Percentiles rank a stretch among this genome's conserved stretches.
These are phyloP conservation scores for Porites cylindrica DNA, from an alignment of 92 coral and sea anemone genomes.

Conservation along the genomic window DNA sequence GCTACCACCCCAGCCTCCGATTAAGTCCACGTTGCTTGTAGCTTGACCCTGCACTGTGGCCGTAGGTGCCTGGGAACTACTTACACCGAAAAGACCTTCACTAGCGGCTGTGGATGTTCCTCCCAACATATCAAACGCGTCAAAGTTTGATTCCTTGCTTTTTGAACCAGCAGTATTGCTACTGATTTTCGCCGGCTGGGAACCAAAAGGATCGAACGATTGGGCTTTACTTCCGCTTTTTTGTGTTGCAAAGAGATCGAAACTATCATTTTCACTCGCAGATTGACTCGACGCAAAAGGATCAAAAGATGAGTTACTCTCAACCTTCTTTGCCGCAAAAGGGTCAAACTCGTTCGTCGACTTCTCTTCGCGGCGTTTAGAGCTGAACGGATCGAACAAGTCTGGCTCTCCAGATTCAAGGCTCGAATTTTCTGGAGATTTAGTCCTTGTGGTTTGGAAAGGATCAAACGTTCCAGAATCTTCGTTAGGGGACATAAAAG, in stretches of 20 bases:
- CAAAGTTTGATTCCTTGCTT: constrained; percentile 22
- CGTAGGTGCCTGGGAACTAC: constrained; percentile 18
- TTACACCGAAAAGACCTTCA: constrained; percentile 44
- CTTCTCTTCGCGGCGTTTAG: constrained; percentile 1
- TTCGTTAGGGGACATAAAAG: constrained; percentile 46
- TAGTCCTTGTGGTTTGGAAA: constrained; percentile 43
- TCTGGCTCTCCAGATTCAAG: constrained; percentile 20
- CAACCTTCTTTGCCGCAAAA: constrained; percentile 39
- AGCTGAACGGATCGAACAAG: constrained; percentile 57
- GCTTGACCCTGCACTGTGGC: constrained; percentile 30
- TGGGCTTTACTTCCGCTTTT: constrained; percentile 21
- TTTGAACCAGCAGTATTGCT: constrained; percentile 46
- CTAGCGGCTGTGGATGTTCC: neutral
- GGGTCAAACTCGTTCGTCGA: constrained; percentile 33
- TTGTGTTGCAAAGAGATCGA: constrained; percentile 58
- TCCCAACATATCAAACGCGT: constrained; percentile 57
- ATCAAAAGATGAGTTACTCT: constrained; percentile 13
- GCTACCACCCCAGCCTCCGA: constrained; percentile 81
- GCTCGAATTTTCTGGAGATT: constrained; percentile 8
- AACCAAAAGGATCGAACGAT: constrained; percentile 66
- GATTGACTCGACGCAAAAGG: constrained; percentile 29
- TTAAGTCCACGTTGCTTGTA: constrained; percentile 59
- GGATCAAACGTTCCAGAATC: constrained; percentile 62
- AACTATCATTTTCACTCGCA: constrained; percentile 11
- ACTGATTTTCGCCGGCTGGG: constrained; percentile 39